phyloP scores from a whole-genome alignment of 1,140 invertebrate species.

The Tetranychus cinnabarinus region DNA sequence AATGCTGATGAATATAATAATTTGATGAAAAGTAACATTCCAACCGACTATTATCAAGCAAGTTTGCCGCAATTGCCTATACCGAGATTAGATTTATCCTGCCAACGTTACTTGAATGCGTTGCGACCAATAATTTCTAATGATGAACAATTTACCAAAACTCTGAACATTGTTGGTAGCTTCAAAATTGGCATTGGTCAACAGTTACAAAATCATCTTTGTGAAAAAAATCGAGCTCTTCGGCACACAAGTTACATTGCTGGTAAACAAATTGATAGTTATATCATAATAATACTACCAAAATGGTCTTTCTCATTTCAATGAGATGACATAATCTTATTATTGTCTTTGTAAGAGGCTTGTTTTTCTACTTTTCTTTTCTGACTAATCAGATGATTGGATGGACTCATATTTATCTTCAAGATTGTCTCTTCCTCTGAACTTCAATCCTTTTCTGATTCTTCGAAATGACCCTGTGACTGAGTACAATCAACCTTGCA shows the following conservation, averaged over 20 bases:
- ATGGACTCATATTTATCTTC: conserved; percentile 85
- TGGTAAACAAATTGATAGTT: conserved; percentile 18
- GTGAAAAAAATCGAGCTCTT: conserved; percentile 40
- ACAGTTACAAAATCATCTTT: conserved; percentile 46
- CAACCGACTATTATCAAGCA: conserved; percentile 77
- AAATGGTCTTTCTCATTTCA: no score
- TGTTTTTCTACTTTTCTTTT: not conserved
- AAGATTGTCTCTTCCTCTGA: conserved; percentile 59
- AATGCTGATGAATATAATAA: conserved; percentile 33
- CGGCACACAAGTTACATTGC: conserved; percentile 86
- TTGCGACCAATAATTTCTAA: conserved; percentile 43
- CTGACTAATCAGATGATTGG: conserved; percentile 35
- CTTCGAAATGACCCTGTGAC: conserved; percentile 47
- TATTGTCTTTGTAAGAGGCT: no score
- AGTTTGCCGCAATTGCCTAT: conserved; percentile 74
- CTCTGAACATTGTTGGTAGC: conserved; percentile 33
- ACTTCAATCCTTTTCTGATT: conserved; percentile 75
- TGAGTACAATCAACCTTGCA: conserved; percentile 46
- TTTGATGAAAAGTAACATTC: conserved; percentile 46
- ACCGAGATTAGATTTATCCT: conserved; percentile 59
- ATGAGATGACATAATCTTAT: no score
- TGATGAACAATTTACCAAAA: conserved; percentile 35
- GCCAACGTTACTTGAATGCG: conserved; percentile 55
- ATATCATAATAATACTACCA: no score
- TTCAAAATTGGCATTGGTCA: conserved; percentile 42